Base-by-base conservation (phyloP, 2,888 invertebrate genomes). In the Hirtodrosophila histrioides region DNA sequence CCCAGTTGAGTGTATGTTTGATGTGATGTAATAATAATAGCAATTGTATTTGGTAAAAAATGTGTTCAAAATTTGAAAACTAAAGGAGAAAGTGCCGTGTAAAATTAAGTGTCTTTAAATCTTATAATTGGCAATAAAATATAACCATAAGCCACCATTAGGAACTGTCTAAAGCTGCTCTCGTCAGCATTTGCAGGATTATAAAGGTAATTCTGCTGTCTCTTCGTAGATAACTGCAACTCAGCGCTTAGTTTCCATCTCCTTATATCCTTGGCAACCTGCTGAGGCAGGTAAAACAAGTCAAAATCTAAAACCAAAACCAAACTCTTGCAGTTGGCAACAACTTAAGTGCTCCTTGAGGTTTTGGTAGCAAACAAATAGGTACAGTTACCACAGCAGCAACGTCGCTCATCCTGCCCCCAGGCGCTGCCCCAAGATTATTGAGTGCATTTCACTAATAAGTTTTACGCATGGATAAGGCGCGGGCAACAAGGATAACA, bases 281-380 rank as follows among this genome's bases (percentile, higher is more conserved):
- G 31, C 5, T n/a, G 35, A 24, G 7, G 3, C 10, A 12, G 37
- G n/a, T 48, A n/a, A 62, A 53, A 69, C 58, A 60, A 61, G 48
- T 55, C 36, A 29, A 48, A 66, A 54, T 36, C 68, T 49, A 41
- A 57, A 67, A 58, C 60, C 60, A 58, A 40, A 72, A 40, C 66
- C 66, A 67, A 75, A 61, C 65, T 69, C 75, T 70, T 70, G 63
- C 77, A 72, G 53, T 65, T 70, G 69, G 67, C 72, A 82, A 70
- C 78, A 80, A 75, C 78, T 87, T 83, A 86, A 83, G 87, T 83
- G 87, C 87, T 84, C 69, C 64, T 86, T 76, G 87, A 71, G 82
- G 87, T 71, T 81, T 75, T 58, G 54, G 67, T 57, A 48, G 77
- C 68, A 78, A 77, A 68, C 76, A 73, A 79, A 65, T 58, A 56